phyloP scores from a whole-genome alignment of 2,888 invertebrate genomes.

The Trissolcus japonicus region DNA sequence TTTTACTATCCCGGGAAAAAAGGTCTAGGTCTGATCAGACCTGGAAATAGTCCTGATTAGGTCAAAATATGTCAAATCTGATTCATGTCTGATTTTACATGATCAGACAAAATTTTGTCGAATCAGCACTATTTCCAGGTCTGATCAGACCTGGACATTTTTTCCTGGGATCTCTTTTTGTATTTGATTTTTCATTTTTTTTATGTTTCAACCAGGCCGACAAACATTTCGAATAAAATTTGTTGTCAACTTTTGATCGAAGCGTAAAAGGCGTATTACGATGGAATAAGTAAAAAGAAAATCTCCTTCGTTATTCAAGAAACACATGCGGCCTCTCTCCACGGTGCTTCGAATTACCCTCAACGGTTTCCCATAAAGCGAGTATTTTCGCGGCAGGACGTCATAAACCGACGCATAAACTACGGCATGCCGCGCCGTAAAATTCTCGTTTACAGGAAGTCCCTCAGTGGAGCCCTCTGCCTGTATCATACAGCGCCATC shows the following conservation, averaged over 20 bases:
- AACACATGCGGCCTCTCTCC: conserved; percentile 3
- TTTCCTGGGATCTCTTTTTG: too few relatives aligned
- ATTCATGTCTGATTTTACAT: too few relatives aligned
- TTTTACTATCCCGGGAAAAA: too few relatives aligned
- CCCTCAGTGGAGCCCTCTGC: conserved; percentile 32
- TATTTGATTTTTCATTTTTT: too few relatives aligned
- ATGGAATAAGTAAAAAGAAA: too few relatives aligned
- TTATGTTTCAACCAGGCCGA: too few relatives aligned
- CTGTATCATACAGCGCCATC: conserved; percentile 11
- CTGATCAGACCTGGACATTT: too few relatives aligned
- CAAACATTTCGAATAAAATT: neutral
- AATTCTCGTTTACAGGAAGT: conserved; percentile 51
- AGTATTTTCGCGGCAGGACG: conserved; percentile 58
- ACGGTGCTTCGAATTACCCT: conserved; percentile 12
- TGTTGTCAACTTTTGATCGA: neutral
- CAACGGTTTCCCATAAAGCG: conserved; percentile 59
- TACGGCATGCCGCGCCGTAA: conserved; percentile 58
- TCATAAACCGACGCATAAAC: conserved; percentile 63
- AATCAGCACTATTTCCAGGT: too few relatives aligned
- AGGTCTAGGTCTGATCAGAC: too few relatives aligned
- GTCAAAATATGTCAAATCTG: too few relatives aligned
- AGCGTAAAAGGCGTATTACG: neutral
- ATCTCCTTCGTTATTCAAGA: neutral
- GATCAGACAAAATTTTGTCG: too few relatives aligned
- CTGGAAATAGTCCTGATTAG: too few relatives aligned